Conservation (phyloP, 1,140 invertebrate species). For the Telenomus remus region DNA sequence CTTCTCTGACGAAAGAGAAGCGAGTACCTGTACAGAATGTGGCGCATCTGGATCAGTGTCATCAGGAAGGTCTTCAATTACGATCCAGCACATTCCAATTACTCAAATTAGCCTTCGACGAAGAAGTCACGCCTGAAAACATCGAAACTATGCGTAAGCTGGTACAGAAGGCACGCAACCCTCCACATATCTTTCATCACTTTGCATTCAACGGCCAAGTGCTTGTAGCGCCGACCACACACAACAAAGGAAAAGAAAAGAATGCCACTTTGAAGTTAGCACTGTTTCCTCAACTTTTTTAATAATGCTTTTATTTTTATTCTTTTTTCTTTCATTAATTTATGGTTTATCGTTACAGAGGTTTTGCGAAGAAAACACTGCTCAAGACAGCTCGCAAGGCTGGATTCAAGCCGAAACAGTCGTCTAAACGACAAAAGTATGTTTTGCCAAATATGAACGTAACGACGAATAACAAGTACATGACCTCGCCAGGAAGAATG, state of each 20-base stretch:
- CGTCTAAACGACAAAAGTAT: conserved; percentile 91
- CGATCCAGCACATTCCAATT: conserved; percentile 96
- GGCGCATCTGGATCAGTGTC: conserved; percentile 90
- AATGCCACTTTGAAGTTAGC: conserved; percentile 91
- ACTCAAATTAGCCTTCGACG: conserved; percentile 96
- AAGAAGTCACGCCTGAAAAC: conserved; percentile 94
- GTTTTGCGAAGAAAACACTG: conserved; percentile 96
- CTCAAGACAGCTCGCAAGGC: conserved; percentile 94
- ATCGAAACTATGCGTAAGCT: conserved; percentile 92
- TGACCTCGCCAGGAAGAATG: conserved; percentile 81
- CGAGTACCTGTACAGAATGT: conserved; percentile 91
- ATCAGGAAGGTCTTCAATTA: conserved; percentile 94
- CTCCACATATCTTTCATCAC: conserved; percentile 90
- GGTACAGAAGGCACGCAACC: conserved; percentile 89
- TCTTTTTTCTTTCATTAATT: conserved; percentile 23
- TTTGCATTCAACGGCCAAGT: conserved; percentile 95
- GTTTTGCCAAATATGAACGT: conserved; percentile 83
- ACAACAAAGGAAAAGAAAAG: conserved; percentile 90
- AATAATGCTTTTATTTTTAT: neutral
- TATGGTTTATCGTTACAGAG: conserved; percentile 75
- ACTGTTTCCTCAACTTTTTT: conserved; percentile 22
- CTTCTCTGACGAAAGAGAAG: conserved; percentile 95
- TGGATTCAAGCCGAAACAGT: conserved; percentile 91
- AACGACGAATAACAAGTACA: conserved; percentile 77
- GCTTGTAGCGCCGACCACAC: conserved; percentile 80